Percentiles rank a stretch among this genome's conserved stretches.
Conservation (phyloP, 2,888 invertebrate genomes). For the Nemapogon koenigi region DNA sequence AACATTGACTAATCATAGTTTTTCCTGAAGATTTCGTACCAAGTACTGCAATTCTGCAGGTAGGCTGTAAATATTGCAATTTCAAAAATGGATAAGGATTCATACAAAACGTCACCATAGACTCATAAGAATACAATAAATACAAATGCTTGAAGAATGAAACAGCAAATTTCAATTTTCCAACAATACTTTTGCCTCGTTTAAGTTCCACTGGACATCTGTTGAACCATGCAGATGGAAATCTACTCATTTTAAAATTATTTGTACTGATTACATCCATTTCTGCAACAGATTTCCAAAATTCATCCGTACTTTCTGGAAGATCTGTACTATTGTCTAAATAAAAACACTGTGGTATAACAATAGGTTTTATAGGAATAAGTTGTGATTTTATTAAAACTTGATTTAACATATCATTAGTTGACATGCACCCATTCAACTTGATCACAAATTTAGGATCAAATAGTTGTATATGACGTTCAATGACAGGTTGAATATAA, state of each 20-base stretch:
- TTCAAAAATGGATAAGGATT: constrained; percentile 69
- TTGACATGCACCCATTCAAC: constrained; percentile 61
- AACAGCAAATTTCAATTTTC: constrained; percentile 61
- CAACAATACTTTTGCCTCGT: constrained; percentile 52
- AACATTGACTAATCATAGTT: constrained; percentile 58
- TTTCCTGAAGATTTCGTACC: constrained; percentile 69
- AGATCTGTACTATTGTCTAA: constrained; percentile 29
- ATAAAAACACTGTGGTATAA: constrained; percentile 44
- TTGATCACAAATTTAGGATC: constrained; percentile 62
- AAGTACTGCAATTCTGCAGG: constrained; percentile 64
- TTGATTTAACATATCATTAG: constrained; percentile 52
- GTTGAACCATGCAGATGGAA: constrained; percentile 63
- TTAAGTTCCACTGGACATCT: constrained; percentile 70
- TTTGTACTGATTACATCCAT: constrained; percentile 29
- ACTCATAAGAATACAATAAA: constrained; percentile 58
- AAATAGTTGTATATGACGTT: constrained; percentile 55
- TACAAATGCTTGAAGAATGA: constrained; percentile 68
- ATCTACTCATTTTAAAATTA: constrained; percentile 31
- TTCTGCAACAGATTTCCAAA: constrained; percentile 39
- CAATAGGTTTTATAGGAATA: constrained; percentile 32
- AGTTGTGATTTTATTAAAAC: constrained; percentile 42
- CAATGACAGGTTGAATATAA: constrained; percentile 44
- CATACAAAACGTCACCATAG: constrained; percentile 57
- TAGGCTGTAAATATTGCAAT: constrained; percentile 61
- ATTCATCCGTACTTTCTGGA: constrained; percentile 41